Conservation (phyloP, 1,140 invertebrate genomes). For the Fopius arisanus region DNA sequence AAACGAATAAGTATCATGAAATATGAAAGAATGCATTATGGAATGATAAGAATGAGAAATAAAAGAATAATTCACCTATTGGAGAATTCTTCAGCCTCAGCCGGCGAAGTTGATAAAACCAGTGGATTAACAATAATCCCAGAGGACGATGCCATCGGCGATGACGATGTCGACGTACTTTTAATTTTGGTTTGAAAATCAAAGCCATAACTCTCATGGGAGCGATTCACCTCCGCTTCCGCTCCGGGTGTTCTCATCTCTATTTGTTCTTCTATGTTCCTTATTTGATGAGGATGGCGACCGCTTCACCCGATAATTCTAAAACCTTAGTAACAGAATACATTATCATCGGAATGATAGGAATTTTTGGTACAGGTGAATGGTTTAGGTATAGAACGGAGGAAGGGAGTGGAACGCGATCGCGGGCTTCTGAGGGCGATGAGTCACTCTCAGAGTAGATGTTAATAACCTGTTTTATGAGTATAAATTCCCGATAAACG, state of each 20-base stretch:
- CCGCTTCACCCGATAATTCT: background rate
- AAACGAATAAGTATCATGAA: too few species aligned
- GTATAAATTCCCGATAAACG: background rate
- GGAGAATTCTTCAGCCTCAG: conserved; percentile 53
- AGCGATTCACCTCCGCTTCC: conserved; percentile 46
- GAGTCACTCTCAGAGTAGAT: background rate
- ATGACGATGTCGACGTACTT: background rate
- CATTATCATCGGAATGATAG: background rate
- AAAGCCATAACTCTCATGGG: conserved; percentile 48
- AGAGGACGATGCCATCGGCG: conserved; percentile 25
- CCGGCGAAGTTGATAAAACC: conserved; percentile 50
- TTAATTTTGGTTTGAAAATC: conserved; percentile 33
- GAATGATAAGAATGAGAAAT: background rate
- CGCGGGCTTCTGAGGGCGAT: background rate
- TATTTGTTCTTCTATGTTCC: background rate
- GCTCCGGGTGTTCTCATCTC: conserved; percentile 51
- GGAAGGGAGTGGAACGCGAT: background rate
- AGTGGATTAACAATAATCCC: conserved; percentile 43
- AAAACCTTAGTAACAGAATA: background rate
- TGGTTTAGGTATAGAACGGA: background rate
- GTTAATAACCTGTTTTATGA: background rate
- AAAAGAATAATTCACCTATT: conserved; percentile 47
- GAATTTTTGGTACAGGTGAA: conserved; percentile 8
- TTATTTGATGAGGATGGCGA: background rate
- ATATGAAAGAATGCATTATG: too few species aligned